These are phyloP conservation scores for Solea solea DNA, from an alignment of 2,113 vertebrate genomes.

Conservation along the genomic window DNA sequence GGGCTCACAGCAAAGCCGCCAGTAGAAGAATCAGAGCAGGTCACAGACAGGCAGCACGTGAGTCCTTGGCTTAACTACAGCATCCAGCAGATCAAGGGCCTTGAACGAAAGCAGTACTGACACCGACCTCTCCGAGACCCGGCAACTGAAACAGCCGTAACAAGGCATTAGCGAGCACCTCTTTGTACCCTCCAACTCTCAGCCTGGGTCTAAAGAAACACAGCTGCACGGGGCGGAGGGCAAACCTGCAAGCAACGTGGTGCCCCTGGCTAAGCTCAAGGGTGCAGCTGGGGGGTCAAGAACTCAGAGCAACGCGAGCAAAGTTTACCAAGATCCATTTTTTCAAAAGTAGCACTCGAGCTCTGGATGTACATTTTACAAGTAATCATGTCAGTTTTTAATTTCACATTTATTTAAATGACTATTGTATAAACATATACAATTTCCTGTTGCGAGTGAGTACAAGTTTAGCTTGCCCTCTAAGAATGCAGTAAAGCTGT, in stretches of 20 bases:
- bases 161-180: conserved; percentile 83
- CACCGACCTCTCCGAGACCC: conserved; percentile 82
- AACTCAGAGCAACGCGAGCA: conserved; percentile 51
- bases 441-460: background rate
- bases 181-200: conserved; percentile 66
- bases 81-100: conserved; percentile 78
- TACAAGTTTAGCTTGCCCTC: conserved; percentile 61
- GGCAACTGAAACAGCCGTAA: conserved; percentile 82
- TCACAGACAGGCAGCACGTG: conserved; percentile 67
- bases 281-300: conserved; percentile 65
- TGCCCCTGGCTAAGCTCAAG: conserved; percentile 64
- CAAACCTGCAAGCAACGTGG: conserved; percentile 61
- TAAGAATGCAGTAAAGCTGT: conserved; percentile 47
- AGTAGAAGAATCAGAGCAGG: conserved; percentile 52
- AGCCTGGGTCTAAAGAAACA: conserved; percentile 74
- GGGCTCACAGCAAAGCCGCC: conserved; percentile 56
- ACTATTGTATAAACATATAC: background rate
- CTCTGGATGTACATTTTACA: background rate
- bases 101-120: conserved; percentile 82
- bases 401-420: background rate
- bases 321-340: conserved; percentile 39
- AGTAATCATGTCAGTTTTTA: background rate
- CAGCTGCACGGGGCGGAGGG: conserved; percentile 75
- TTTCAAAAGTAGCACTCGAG: conserved; percentile 1
- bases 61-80: conserved; percentile 55